A percentile compares a stretch with the other conserved stretches of the same genome.
These are phyloP conservation scores for Maconellicoccus hirsutus DNA, from an alignment of 1,140 invertebrate genomes.

Conservation along the genomic window DNA sequence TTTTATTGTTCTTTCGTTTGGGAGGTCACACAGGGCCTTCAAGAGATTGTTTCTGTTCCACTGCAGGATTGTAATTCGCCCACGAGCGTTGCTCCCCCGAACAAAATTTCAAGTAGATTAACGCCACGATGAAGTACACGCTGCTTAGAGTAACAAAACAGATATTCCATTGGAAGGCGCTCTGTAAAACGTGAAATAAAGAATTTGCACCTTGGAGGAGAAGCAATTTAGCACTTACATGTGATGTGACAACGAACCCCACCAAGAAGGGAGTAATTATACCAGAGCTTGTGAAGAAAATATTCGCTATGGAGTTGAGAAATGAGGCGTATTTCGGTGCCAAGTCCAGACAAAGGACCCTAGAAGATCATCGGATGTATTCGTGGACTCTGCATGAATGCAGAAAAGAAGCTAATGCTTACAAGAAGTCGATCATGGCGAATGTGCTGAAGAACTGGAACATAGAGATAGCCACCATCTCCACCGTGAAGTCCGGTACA, in stretches of 20 bases:
- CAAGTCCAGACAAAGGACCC: not conserved
- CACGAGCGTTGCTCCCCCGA: not conserved
- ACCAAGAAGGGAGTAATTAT: not conserved
- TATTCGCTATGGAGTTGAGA: not conserved
- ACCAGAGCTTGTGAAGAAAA: not conserved
- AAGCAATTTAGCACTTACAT: too few relatives aligned
- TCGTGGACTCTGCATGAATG: too few relatives aligned
- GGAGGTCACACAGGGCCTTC: too few relatives aligned
- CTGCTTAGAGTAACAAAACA: not conserved
- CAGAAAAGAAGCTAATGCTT: too few relatives aligned
- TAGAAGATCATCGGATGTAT: not conserved
- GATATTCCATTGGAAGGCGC: not conserved
- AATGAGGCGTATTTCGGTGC: not conserved
- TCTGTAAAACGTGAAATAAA: not conserved
- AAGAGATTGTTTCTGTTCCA: too few relatives aligned
- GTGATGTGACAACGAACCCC: not conserved
- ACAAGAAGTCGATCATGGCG: not conserved
- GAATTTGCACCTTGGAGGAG: too few relatives aligned
- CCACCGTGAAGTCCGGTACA: not conserved
- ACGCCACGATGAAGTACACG: not conserved
- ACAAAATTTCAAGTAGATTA: not conserved
- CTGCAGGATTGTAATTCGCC: not conserved
- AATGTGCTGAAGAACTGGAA: not conserved
- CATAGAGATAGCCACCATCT: not conserved
- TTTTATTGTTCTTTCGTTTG: too few relatives aligned